Percentiles rank a stretch among this genome's conserved stretches.
phyloP scores from a whole-genome alignment of 2,113 vertebrate genomes.

The Regulus satrapa region DNA sequence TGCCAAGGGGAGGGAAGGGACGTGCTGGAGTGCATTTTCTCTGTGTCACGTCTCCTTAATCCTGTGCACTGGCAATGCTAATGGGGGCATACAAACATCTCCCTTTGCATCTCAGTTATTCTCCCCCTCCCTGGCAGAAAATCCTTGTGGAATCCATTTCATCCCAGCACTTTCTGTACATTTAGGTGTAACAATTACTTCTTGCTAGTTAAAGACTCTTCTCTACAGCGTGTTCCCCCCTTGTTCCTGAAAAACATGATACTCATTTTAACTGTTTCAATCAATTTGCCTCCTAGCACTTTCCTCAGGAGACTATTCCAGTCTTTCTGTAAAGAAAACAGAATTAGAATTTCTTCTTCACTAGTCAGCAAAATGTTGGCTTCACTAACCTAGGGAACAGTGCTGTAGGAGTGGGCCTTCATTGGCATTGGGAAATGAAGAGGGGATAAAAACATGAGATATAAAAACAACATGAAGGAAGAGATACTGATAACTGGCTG shows the following conservation, averaged over 20 bases:
- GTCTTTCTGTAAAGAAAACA: not conserved
- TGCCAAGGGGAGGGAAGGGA: not conserved
- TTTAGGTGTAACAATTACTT: not conserved
- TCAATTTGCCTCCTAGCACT: not conserved
- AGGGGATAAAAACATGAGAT: not conserved
- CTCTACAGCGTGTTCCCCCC: not conserved
- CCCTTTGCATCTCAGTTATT: not conserved
- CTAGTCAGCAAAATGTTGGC: not conserved
- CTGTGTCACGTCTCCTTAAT: not conserved
- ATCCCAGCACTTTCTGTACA: not conserved
- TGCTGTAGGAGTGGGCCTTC: not conserved
- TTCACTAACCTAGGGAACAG: not conserved
- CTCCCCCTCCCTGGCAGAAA: not conserved
- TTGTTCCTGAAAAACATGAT: not conserved
- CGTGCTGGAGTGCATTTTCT: not conserved
- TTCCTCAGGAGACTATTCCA: not conserved
- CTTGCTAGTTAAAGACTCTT: not conserved
- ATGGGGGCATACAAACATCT: not conserved
- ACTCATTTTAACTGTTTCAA: not conserved
- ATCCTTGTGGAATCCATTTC: not conserved
- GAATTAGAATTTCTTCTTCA: not conserved
- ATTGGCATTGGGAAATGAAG: not conserved
- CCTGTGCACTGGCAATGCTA: not conserved
- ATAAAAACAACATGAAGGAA: not conserved
- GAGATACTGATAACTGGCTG: not conserved